Percentiles rank a stretch among this genome's conserved stretches.
Evolutionary conservation across 1,140 invertebrate species (phyloP).

Genomic region (Leptopilina boulardi): DNA sequence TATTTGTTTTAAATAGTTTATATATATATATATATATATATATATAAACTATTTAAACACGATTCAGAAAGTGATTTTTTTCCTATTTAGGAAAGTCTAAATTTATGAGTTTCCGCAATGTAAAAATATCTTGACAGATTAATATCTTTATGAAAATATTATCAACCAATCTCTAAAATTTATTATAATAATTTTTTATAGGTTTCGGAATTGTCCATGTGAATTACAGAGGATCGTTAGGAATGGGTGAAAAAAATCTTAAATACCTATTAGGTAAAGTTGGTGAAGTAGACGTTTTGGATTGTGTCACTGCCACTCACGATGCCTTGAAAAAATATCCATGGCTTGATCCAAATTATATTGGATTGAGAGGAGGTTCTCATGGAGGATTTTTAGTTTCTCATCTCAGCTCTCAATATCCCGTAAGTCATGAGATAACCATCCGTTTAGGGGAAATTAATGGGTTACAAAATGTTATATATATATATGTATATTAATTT

Average conservation of each 20-base stretch:
- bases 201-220: conserved; percentile 86
- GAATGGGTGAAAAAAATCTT: conserved; percentile 86
- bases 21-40: no score
- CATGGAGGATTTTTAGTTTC: conserved; percentile 94
- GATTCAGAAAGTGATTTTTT: no score
- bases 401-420: conserved; percentile 90
- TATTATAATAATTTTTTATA: conserved; percentile 54
- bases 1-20: background rate
- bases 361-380: conserved; percentile 86
- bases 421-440: conserved; percentile 74
- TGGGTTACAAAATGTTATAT: no score
- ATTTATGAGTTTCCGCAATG: no score
- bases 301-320: conserved; percentile 82
- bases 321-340: conserved; percentile 76
- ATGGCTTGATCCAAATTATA: conserved; percentile 76
- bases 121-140: no score
- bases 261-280: conserved; percentile 85
- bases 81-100: no score
- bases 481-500: conserved; percentile 50
- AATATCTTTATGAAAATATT: no score
- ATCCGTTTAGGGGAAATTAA: no score
- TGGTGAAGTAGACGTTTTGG: conserved; percentile 88
- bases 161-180: no score
- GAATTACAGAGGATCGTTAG: conserved; percentile 93
- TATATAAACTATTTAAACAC: no score